phyloP scores from a whole-genome alignment of 1,140 invertebrate species.

The Uloborus diversus region DNA sequence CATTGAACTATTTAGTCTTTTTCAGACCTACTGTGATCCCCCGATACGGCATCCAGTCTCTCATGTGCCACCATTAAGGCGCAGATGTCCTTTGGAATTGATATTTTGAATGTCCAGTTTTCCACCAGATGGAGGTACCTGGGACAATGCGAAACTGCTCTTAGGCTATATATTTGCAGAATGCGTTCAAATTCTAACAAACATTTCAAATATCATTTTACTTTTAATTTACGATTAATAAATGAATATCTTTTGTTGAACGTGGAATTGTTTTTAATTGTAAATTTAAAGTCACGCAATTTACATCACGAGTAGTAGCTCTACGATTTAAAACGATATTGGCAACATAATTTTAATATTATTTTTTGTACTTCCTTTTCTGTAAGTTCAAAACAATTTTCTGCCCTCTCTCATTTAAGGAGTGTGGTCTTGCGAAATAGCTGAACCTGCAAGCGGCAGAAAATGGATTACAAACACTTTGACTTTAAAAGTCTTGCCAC shows the following conservation, averaged over 20 bases:
- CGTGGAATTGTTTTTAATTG: background rate
- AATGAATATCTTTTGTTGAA: background rate
- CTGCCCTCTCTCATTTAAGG: background rate
- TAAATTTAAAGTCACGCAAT: background rate
- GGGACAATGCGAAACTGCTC: too few species aligned
- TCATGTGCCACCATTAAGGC: too few species aligned
- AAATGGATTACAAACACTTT: constrained; percentile 15
- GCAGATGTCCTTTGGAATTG: too few species aligned
- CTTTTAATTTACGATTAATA: background rate
- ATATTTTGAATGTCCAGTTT: too few species aligned
- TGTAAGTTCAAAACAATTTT: background rate
- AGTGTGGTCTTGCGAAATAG: constrained; percentile 6
- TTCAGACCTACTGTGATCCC: too few species aligned
- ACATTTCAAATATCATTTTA: background rate
- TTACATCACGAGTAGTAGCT: background rate
- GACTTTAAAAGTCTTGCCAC: background rate
- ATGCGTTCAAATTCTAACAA: background rate
- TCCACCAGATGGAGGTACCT: too few species aligned
- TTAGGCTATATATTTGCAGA: too few species aligned
- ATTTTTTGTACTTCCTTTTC: background rate
- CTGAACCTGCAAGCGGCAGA: background rate
- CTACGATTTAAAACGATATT: background rate
- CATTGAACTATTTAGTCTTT: too few species aligned
- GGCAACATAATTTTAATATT: background rate
- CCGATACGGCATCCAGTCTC: too few species aligned